These are phyloP conservation scores for Syngnathus floridae DNA, from an alignment of 2,113 vertebrate genomes.

Conservation along the genomic window DNA sequence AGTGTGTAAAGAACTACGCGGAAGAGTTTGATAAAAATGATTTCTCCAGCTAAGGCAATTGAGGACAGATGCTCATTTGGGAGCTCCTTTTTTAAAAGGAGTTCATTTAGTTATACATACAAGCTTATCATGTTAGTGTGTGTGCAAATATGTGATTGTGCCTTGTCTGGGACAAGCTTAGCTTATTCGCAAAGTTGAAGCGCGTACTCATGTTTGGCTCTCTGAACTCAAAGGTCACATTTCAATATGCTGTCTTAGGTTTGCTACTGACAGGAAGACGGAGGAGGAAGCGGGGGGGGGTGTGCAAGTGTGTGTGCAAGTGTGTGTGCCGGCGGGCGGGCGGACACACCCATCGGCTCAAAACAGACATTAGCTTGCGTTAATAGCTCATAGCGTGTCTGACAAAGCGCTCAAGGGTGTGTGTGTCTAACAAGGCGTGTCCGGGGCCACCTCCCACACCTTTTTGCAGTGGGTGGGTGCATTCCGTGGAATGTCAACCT, in stretches of 20 bases:
- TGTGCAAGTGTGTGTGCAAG: background rate
- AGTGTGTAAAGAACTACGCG: too few relatives aligned
- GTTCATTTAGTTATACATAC: too few relatives aligned
- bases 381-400: background rate
- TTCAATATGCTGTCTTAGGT: background rate
- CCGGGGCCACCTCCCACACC: constrained; percentile 25
- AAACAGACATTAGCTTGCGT: background rate
- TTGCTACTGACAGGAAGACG: background rate
- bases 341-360: constrained; percentile 16
- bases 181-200: too few relatives aligned
- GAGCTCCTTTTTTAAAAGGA: too few relatives aligned
- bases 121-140: too few relatives aligned
- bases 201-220: too few relatives aligned
- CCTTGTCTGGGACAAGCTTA: too few relatives aligned
- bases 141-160: too few relatives aligned
- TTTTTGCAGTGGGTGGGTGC: constrained; percentile 25
- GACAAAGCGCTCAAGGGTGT: constrained; percentile 7
- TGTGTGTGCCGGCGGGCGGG: background rate
- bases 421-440: constrained; percentile 20
- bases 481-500: constrained; percentile 36
- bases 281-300: background rate
- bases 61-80: too few relatives aligned
- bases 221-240: background rate
- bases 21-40: too few relatives aligned
- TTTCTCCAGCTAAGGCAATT: too few relatives aligned